These are phyloP conservation scores for Macquaria ambigua DNA, from an alignment of 2,113 vertebrate species.

Conservation along the genomic window DNA sequence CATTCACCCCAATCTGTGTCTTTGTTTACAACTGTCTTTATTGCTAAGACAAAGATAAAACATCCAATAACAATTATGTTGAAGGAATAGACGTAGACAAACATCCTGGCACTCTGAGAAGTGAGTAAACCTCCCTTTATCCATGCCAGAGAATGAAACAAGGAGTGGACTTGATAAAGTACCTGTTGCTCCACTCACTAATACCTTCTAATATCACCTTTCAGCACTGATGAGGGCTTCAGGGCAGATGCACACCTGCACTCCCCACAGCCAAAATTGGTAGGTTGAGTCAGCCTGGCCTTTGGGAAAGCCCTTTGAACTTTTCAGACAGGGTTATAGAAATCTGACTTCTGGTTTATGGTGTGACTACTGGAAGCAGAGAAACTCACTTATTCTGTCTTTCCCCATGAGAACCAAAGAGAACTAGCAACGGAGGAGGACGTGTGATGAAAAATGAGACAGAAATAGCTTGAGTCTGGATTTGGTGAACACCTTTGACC, in stretches of 20 bases:
- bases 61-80: background rate
- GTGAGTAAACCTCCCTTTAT: slow-evolving; percentile 30
- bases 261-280: slow-evolving; percentile 63
- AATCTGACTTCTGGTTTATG: slow-evolving; percentile 45
- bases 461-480: background rate
- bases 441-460: background rate
- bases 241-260: slow-evolving; percentile 78
- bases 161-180: slow-evolving; percentile 66
- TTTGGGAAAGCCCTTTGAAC: slow-evolving; percentile 63
- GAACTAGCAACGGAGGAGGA: background rate
- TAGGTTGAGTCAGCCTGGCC: slow-evolving; percentile 60
- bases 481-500: background rate
- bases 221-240: slow-evolving; percentile 66
- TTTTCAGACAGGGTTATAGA: slow-evolving; percentile 38
- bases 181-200: slow-evolving; percentile 68
- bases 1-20: background rate
- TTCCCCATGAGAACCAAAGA: slow-evolving; percentile 9
- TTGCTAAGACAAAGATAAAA: background rate
- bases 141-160: slow-evolving; percentile 41
- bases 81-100: slow-evolving; percentile 31
- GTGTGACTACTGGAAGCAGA: slow-evolving; percentile 45
- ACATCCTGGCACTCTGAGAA: slow-evolving; percentile 20
- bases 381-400: background rate
- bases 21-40: background rate
- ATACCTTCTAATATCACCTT: slow-evolving; percentile 79